Evolutionary conservation across 2,888 invertebrate species (phyloP).

Genomic region (Cacoxenus indagator): DNA sequence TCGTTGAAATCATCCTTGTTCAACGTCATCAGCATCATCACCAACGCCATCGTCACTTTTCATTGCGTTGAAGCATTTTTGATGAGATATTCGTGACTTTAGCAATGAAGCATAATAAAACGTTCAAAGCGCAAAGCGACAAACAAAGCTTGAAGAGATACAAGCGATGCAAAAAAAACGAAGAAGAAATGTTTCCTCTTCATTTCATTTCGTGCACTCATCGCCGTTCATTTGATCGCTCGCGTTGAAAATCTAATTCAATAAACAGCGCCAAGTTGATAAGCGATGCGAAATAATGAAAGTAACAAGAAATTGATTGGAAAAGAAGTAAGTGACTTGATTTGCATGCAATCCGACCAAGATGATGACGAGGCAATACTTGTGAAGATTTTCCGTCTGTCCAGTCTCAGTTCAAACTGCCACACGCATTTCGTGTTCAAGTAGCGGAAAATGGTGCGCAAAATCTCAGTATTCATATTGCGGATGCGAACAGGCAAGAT

Average conservation of each 20-base stretch:
- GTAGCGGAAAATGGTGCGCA: constrained; percentile 42
- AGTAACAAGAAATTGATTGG: constrained; percentile 41
- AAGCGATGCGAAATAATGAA: constrained; percentile 51
- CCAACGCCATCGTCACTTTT: constrained; percentile 1
- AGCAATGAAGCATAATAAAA: constrained; percentile 40
- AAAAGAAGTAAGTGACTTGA: constrained; percentile 22
- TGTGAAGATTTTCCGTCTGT: not conserved
- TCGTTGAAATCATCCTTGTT: not conserved
- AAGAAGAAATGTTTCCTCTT: constrained; percentile 12
- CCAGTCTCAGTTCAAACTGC: constrained; percentile 33
- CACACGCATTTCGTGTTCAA: constrained; percentile 55
- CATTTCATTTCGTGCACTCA: not conserved
- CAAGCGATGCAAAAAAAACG: constrained; percentile 17
- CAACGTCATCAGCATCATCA: not conserved
- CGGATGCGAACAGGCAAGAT: not conserved
- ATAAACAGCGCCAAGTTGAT: constrained; percentile 48
- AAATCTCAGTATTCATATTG: not conserved
- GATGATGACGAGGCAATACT: not conserved
- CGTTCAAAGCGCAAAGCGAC: constrained; percentile 26
- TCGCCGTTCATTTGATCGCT: not conserved
- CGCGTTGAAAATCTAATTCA: constrained; percentile 51
- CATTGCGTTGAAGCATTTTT: constrained; percentile 9
- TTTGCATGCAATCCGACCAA: constrained; percentile 5
- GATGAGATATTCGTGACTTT: constrained; percentile 40
- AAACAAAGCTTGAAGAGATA: constrained; percentile 19